phyloP scores from a whole-genome alignment of 2,797 vertebrate genomes.

The Halcyon badia region DNA sequence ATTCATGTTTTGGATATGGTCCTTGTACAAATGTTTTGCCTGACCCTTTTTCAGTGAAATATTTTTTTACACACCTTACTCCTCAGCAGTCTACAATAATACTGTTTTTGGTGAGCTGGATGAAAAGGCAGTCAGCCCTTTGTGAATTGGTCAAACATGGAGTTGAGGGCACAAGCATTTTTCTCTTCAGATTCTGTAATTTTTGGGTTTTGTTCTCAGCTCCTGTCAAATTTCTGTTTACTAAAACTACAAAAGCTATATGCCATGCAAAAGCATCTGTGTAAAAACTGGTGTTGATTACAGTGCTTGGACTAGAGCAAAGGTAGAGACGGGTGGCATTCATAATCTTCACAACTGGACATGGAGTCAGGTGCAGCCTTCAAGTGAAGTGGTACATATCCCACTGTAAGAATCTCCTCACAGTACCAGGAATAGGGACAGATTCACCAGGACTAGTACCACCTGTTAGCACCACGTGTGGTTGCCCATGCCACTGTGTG shows the following conservation, averaged over 20 bases:
- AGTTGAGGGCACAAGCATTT: background rate
- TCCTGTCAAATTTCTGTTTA: background rate
- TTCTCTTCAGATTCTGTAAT: background rate
- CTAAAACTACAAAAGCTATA: background rate
- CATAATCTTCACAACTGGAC: background rate
- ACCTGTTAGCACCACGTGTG: background rate
- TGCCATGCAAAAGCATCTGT: background rate
- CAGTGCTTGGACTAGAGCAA: background rate
- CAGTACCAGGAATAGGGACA: background rate
- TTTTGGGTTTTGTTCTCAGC: background rate
- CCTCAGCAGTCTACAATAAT: background rate
- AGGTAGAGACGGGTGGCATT: background rate
- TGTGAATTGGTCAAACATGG: background rate
- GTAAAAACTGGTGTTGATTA: background rate
- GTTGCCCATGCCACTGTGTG: rapidly evolving
- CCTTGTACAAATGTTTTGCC: background rate
- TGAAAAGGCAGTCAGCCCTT: background rate
- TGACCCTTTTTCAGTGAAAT: background rate
- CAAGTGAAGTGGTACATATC: background rate
- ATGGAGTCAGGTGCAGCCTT: background rate
- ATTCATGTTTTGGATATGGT: background rate
- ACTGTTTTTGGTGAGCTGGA: background rate
- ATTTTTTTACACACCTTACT: background rate
- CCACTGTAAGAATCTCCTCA: background rate
- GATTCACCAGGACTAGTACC: background rate